Percentiles rank a stretch among this genome's conserved stretches.
Evolutionary conservation across 2,888 invertebrate genomes (phyloP).

Genomic region (Hyalella azteca): DNA sequence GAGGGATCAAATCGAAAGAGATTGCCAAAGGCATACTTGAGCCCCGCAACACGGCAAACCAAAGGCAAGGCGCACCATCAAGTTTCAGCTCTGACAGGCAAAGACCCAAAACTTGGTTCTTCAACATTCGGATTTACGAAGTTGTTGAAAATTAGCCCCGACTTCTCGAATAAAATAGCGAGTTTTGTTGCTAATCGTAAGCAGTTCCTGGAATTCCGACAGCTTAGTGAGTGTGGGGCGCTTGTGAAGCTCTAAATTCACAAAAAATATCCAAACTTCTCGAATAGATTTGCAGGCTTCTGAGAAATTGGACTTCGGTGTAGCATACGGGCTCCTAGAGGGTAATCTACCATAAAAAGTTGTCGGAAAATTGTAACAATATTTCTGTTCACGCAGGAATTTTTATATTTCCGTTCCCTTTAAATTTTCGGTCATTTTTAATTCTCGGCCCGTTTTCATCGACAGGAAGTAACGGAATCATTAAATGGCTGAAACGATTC

Average conservation of each 20-base stretch:
- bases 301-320: neutral
- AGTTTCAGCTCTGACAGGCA: neutral
- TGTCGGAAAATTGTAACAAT: too few relatives aligned
- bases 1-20: too few relatives aligned
- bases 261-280: slow-evolving; percentile 13
- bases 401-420: too few relatives aligned
- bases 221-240: neutral
- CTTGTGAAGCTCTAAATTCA: slow-evolving; percentile 4
- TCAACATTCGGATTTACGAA: slow-evolving; percentile 32
- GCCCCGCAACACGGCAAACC: too few relatives aligned
- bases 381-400: too few relatives aligned
- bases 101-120: slow-evolving; percentile 4
- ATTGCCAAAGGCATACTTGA: too few relatives aligned
- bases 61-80: too few relatives aligned
- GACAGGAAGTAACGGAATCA: too few relatives aligned
- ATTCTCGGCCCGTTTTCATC: too few relatives aligned
- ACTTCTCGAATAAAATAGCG: slow-evolving; percentile 30
- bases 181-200: slow-evolving; percentile 30
- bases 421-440: too few relatives aligned
- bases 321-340: neutral
- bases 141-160: neutral
- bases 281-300: neutral
- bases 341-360: too few relatives aligned
- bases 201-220: neutral
- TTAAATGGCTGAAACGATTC: too few relatives aligned